Evolutionary conservation across 2,888 invertebrate species (phyloP), one percentile per base, ranked within the genome.

Genomic region (Dryadula phaetusa): DNA sequence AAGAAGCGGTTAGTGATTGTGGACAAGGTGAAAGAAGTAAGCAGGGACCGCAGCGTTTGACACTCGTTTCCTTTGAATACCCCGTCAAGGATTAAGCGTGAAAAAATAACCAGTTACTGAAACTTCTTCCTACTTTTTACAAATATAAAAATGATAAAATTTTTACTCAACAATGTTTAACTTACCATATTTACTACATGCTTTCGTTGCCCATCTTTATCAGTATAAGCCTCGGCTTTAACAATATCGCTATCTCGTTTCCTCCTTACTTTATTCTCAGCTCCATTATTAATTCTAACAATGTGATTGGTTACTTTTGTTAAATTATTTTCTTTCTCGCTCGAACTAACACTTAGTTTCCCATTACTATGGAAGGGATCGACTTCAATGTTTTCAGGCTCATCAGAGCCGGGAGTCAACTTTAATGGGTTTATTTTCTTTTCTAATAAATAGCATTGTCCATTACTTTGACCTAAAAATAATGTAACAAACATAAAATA

Each of bases 141-240:
- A n/a, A n/a, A n/a, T n/a, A n/a, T n/a, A n/a, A n/a, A n/a, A n/a
- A n/a, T n/a, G n/a, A n/a, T n/a, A n/a, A n/a, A n/a, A n/a, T n/a
- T n/a, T n/a, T n/a, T n/a, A n/a, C n/a, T n/a, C 16, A 28, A 32
- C 4, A 32, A 53, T 16, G 16, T 16, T 53, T 32, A 12, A 34
- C 88, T 88, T 84, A 96, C 97, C 95, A 97, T 95, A 72, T 95
- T 95, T 1, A 97, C 96, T 63, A 96, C 94, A 81, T 95, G 95
- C 76, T 95, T 94, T 71, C 94, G 94, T 75, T 95, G 95, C 7
- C 96, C 96, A 78, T 96, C 95, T 70, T 93, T 93, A 75, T 94
- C 95, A 5, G 94, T 94, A 67, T 94, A 94, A 0, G 94, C 94
- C 78, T 95, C 95, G n/a, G 96, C 94, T 66, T 95, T 94, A n/a